phyloP scores from a whole-genome alignment of 2,797 vertebrate species.

The Oceanodroma leucorhoa region DNA sequence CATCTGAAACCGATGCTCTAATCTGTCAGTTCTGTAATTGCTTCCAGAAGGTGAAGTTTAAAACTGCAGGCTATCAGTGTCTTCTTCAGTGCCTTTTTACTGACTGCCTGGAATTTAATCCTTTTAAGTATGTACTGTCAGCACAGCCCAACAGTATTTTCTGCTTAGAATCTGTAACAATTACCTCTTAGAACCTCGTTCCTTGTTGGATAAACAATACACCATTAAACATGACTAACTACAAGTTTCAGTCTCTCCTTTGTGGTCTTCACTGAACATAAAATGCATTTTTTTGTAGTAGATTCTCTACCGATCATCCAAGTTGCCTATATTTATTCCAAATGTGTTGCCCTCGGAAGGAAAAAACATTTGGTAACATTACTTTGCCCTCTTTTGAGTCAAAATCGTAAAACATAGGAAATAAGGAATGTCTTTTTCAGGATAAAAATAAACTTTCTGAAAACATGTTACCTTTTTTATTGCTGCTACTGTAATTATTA shows the following conservation, averaged over 20 bases:
- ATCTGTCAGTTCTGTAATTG: not conserved
- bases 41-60: not conserved
- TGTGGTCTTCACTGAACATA: not conserved
- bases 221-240: not conserved
- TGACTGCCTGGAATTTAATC: not conserved
- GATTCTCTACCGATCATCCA: not conserved
- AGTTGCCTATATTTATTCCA: not conserved
- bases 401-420: not conserved
- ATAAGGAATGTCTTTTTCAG: not conserved
- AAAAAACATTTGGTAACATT: not conserved
- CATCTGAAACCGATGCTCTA: not conserved
- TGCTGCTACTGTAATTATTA: not conserved
- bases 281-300: not conserved
- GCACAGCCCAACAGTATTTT: not conserved
- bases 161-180: not conserved
- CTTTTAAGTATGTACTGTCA: not conserved
- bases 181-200: not conserved
- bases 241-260: not conserved
- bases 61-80: not conserved
- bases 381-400: not conserved
- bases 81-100: not conserved
- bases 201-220: not conserved
- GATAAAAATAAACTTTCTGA: not conserved
- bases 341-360: rapidly evolving
- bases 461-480: not conserved